Base-by-base conservation (phyloP, 2,113 vertebrate genomes). In the Sylvietta virens region DNA sequence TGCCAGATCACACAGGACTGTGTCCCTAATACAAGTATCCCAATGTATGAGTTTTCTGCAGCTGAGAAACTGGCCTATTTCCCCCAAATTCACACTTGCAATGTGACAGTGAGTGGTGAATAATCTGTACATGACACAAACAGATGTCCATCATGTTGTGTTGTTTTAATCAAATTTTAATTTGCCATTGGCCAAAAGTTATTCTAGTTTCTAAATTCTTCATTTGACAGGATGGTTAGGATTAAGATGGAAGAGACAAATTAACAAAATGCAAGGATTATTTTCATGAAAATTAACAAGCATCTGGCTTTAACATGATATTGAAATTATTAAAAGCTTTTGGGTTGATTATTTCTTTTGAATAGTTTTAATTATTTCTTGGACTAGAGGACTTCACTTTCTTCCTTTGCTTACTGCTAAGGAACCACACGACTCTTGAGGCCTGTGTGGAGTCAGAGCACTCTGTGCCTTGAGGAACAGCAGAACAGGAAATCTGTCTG, bases 371-470 rank as follows among this genome's bases (percentile, higher is more conserved):
- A 16, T 28, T 35, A 24, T 47, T 58, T 40, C 20, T 54, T 78
- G 17, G 10, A 56, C 30, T 54, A 27, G 8, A 21, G 21, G 23
- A 58, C 4, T 42, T 80, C 18, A 16, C 6, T 81, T 83, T 79
- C 60, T 51, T 84, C 12, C 15, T 71, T 73, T 51, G 17, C 22
- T 74, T 8, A 4, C 13, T 58, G 5, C 51, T 5, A 3, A 77
- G 39, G 19, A 78, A 9, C 37, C 22, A 33, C 39, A 44, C 0
- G 0, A 42, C 6, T 1, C 0, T 0, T 39, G 26, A 88, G 28
- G 45, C 69, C 13, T 53, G 8, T 9, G 11, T 77, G 35, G 28
- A 81, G 18, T 50, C 73, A 77, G 82, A 65, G 39, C 42, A 45
- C 3, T 4, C 28, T 61, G 33, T 48, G 45, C 62, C 48, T 86